Base-by-base conservation (phyloP, 2,888 invertebrate genomes). In the Hypsopygia costalis region DNA sequence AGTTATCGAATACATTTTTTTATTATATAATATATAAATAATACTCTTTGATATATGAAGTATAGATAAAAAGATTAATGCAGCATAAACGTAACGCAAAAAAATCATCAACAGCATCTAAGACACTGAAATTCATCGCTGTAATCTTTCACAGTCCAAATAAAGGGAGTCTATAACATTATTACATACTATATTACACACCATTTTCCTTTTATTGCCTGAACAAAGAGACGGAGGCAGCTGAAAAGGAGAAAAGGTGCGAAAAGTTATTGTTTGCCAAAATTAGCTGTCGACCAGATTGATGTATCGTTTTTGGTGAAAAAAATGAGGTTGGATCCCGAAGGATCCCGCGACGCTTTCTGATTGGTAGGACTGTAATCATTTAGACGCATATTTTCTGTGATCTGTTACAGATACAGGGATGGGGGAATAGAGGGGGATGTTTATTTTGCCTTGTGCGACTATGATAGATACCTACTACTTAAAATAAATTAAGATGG, bases 281-380 rank as follows among this genome's bases (percentile, higher is more conserved):
- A 79, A 80, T 81, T 78, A 79, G 69, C 69, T 80, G 80, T 79
- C 79, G 33, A 45, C 49, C 44, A 54, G 72, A 73, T 78, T 79
- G 80, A 81, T 80, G 71, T 73, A 81, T 78, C 61, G 68, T 51
- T 58, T 55, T 44, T 43, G 44, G 42, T 48, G 55, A 60, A 69
- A 69, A n/a, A 62, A 56, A 49, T 50, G 36, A 42, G 51, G 50
- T 51, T 51, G 52, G 56, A 53, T 55, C 58, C 59, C 58, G 10
- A 11, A 30, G 43, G 49, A 42, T 34, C 9, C 30, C 36, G 30
- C 25, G 41, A 36, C 21, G 34, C 33, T 35, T 29, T 42, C 36
- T 51, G 49, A 58, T 57, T 53, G 29, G 41, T 37, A 39, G 27
- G 16, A 12, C 40, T 21, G 37, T 49, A 44, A 48, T 55, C 35